Evolutionary conservation across 2,888 invertebrate species (phyloP).

Genomic region (Leptopilina myrica): DNA sequence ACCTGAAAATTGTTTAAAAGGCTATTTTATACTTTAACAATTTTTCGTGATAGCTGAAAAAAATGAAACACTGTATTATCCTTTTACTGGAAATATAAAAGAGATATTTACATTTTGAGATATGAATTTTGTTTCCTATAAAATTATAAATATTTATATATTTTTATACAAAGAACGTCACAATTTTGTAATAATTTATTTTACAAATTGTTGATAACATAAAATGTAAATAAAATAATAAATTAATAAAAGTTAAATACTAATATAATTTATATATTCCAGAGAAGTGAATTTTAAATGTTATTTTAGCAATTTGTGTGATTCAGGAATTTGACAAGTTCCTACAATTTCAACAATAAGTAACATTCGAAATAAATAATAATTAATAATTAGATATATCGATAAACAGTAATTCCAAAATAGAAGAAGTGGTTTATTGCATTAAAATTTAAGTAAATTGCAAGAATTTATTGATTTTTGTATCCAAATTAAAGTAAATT

Average conservation of each 20-base stretch:
- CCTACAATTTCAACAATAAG: not conserved
- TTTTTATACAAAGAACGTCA: not conserved
- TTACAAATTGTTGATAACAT: not conserved
- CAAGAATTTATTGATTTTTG: not conserved
- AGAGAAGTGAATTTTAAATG: conserved; percentile 10
- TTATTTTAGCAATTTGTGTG: not conserved
- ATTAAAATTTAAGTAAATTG: not conserved
- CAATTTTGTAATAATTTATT: not conserved
- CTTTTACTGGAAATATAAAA: conserved; percentile 24
- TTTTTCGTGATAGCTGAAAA: conserved; percentile 1
- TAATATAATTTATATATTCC: not conserved
- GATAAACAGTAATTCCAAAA: no score
- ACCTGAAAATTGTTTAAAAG: conserved; percentile 55
- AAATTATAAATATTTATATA: not conserved
- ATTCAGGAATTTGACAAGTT: not conserved
- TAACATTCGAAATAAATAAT: not conserved
- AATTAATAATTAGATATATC: no score
- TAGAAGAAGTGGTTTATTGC: not conserved
- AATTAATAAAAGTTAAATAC: not conserved
- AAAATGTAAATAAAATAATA: not conserved
- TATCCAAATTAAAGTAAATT: not conserved
- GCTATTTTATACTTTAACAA: conserved; percentile 34
- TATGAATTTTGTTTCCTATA: not conserved
- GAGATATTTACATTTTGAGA: not conserved
- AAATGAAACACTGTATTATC: conserved; percentile 28